Percentiles rank a stretch among this genome's conserved stretches.
phyloP scores from a whole-genome alignment of 2,113 vertebrate genomes.

The Pyxicephalus adspersus region DNA sequence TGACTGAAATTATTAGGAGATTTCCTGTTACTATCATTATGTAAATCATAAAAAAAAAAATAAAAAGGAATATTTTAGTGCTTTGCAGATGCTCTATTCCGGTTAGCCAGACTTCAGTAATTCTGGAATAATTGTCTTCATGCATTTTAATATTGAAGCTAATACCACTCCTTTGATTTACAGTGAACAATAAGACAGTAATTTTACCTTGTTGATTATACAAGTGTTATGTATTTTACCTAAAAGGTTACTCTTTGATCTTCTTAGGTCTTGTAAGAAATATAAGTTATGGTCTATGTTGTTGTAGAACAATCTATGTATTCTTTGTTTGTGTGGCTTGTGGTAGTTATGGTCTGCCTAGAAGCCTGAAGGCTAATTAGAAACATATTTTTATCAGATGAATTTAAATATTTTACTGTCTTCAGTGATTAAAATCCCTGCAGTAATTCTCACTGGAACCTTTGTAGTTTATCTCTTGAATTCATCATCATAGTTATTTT shows the following conservation, averaged over 20 bases:
- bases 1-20: constrained; percentile 42
- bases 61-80: no score
- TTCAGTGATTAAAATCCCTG: neutral
- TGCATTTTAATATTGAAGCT: neutral
- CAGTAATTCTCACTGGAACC: neutral
- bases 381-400: neutral
- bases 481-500: neutral
- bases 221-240: no score
- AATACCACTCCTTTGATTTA: neutral
- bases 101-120: constrained; percentile 58
- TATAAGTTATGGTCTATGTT: no score
- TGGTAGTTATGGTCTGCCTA: neutral
- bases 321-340: no score
- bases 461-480: neutral
- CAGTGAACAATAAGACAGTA: no score
- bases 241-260: no score
- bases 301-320: no score
- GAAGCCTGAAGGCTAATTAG: neutral
- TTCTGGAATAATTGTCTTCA: neutral
- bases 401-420: neutral
- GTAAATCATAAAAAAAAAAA: constrained; percentile 42
- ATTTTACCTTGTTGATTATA: no score
- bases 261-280: no score
- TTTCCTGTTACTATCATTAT: constrained; percentile 49
- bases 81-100: constrained; percentile 55